phyloP scores from a whole-genome alignment of 1,140 invertebrate species.

The Drosophila mojavensis region DNA sequence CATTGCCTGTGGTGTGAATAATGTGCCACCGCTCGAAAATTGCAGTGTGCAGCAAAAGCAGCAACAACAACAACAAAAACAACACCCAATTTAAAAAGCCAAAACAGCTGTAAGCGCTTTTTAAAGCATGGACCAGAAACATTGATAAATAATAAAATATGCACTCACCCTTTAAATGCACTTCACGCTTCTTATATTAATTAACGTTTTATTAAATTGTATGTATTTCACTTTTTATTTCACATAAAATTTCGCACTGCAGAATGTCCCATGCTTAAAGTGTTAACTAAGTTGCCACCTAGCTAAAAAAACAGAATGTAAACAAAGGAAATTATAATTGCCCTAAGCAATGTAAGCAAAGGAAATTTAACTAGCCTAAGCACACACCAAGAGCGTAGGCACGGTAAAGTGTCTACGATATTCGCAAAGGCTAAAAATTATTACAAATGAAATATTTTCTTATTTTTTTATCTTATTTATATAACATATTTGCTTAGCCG shows the following conservation, averaged over 20 bases:
- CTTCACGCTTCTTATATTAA: background rate
- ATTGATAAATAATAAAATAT: conserved; percentile 12
- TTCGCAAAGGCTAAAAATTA: too few relatives aligned
- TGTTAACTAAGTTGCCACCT: too few relatives aligned
- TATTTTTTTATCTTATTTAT: too few relatives aligned
- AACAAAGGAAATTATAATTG: too few relatives aligned
- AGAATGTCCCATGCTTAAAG: background rate
- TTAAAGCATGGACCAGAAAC: background rate
- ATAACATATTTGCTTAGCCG: too few relatives aligned
- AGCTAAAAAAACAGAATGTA: too few relatives aligned
- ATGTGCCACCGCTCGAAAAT: conserved; percentile 62
- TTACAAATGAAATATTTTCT: too few relatives aligned
- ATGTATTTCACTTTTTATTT: background rate
- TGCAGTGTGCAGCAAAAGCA: conserved; percentile 13
- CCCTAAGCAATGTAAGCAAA: too few relatives aligned
- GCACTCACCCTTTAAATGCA: conserved; percentile 8
- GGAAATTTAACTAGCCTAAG: too few relatives aligned
- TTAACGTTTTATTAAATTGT: too few relatives aligned
- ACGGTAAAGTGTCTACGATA: too few relatives aligned
- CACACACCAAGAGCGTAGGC: too few relatives aligned
- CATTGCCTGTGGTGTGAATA: conserved; percentile 69
- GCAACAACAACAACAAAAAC: conserved; percentile 14
- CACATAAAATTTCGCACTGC: background rate
- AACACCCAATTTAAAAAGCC: conserved; percentile 47
- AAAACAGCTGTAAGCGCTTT: conserved; percentile 40